Conservation (phyloP, 2,797 vertebrate genomes). For the Fringilla coelebs region DNA sequence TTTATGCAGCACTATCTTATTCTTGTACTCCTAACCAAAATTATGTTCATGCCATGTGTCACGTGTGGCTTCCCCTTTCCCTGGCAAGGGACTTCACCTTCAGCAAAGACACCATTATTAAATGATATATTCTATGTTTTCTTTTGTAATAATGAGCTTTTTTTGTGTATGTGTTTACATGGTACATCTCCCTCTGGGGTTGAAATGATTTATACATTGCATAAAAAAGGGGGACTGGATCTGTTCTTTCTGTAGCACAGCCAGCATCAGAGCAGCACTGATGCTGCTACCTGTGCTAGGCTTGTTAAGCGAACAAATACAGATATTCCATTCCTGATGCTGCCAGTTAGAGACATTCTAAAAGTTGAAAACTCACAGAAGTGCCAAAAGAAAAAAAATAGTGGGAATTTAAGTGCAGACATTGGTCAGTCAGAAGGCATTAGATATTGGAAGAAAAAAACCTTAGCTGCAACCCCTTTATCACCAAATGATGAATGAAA, state of each 20-base stretch:
- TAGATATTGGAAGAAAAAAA: background rate
- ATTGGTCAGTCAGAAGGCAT: background rate
- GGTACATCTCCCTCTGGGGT: background rate
- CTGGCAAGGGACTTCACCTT: background rate
- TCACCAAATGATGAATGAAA: background rate
- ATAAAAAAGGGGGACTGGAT: background rate
- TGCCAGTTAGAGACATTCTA: background rate
- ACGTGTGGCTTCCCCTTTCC: background rate
- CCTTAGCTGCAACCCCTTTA: fast-evolving
- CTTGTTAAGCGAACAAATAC: background rate
- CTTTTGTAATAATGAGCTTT: background rate
- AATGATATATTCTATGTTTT: background rate
- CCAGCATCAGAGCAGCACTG: background rate
- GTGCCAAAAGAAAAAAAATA: background rate
- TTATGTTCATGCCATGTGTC: background rate
- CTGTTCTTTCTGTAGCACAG: background rate
- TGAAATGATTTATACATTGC: background rate
- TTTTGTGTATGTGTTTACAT: background rate
- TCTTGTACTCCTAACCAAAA: background rate
- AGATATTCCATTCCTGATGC: background rate
- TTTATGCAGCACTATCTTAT: background rate
- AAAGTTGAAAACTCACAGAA: background rate
- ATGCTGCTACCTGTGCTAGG: background rate
- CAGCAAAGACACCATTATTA: background rate
- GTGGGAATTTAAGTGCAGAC: background rate